phyloP scores from a whole-genome alignment of 2,888 invertebrate genomes.

The Fabriciana adippe region DNA sequence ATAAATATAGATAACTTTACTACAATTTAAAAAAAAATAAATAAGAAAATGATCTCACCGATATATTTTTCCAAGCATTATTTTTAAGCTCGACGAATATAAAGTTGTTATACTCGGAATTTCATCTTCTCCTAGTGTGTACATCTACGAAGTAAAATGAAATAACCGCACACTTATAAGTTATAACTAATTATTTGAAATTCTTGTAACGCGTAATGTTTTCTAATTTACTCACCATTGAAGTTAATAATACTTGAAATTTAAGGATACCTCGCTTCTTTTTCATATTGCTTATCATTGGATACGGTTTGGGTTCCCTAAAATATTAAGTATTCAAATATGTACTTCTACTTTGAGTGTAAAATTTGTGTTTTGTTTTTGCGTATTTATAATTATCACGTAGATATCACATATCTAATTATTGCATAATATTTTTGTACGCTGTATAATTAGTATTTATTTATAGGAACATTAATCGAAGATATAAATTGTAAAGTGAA shows the following conservation, averaged over 20 bases:
- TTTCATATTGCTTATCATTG: conserved; percentile 78
- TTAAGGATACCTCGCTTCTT: conserved; percentile 75
- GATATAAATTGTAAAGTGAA: too few relatives aligned
- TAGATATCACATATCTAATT: too few relatives aligned
- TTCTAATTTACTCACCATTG: conserved; percentile 66
- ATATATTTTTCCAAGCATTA: conserved; percentile 61
- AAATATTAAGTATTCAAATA: conserved; percentile 37
- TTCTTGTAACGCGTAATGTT: background rate
- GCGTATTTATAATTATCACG: too few relatives aligned
- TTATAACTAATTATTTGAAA: background rate
- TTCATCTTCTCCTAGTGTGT: conserved; percentile 85
- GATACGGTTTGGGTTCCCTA: conserved; percentile 63
- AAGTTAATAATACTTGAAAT: conserved; percentile 70
- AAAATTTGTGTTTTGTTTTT: too few relatives aligned
- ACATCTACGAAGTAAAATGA: conserved; percentile 68
- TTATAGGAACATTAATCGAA: too few relatives aligned
- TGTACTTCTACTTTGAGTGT: background rate
- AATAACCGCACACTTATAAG: background rate
- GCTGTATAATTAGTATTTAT: too few relatives aligned
- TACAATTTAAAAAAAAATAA: background rate
- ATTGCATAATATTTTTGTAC: too few relatives aligned
- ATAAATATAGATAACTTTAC: background rate
- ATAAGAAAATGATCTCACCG: conserved; percentile 47
- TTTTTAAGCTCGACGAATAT: conserved; percentile 82
- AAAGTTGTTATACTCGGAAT: conserved; percentile 86